These are phyloP conservation scores for Lytechinus pictus DNA, from an alignment of 35 echinoderm and acorn worm species.

Conservation along the genomic window DNA sequence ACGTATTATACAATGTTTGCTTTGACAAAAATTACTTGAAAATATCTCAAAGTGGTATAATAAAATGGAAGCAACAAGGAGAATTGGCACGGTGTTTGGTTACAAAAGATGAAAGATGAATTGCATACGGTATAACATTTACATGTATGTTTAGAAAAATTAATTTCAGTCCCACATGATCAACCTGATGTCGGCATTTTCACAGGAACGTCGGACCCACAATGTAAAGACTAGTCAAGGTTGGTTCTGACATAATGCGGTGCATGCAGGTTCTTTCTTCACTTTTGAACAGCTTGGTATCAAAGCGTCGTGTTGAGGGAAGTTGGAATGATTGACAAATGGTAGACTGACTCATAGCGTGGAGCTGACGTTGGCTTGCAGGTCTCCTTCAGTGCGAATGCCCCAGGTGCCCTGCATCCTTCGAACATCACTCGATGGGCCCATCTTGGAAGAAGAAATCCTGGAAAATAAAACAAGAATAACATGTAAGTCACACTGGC, in stretches of 20 bases:
- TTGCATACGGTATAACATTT: not conserved
- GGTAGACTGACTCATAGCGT: not conserved
- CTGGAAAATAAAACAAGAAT: not conserved
- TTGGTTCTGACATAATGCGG: too few species aligned
- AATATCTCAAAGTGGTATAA: not conserved
- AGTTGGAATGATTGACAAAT: not conserved
- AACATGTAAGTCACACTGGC: too few species aligned
- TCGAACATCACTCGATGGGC: not conserved
- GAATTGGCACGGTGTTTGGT: not conserved
- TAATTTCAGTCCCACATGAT: not conserved
- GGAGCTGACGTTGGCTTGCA: not conserved
- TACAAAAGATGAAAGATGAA: not conserved
- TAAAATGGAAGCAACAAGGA: not conserved
- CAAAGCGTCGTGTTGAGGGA: not conserved
- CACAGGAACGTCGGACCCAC: too few species aligned
- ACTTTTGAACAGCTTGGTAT: not conserved
- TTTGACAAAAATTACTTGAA: not conserved
- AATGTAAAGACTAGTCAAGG: too few species aligned
- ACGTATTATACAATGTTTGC: not conserved
- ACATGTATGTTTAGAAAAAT: not conserved
- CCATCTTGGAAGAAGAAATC: constrained; percentile 1
- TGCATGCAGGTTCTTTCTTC: not conserved
- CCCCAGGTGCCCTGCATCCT: not conserved
- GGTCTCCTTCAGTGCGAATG: not conserved
- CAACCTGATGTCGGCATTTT: not conserved